phyloP scores from a whole-genome alignment of 2,888 invertebrate genomes.

The Pseudeuparius sepicola region DNA sequence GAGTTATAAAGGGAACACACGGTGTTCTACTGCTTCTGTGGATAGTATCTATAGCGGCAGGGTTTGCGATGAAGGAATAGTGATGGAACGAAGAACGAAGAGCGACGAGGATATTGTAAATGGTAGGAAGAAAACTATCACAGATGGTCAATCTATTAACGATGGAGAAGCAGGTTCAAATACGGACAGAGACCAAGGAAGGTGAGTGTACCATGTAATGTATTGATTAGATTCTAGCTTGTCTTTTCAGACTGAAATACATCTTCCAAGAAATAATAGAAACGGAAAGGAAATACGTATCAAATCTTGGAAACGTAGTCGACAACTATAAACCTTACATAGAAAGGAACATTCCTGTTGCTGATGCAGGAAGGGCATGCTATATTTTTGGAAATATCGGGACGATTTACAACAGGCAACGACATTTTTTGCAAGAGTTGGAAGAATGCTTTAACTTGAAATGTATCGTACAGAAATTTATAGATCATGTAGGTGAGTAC shows the following conservation, averaged over 20 bases:
- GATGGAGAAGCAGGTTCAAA: too few species aligned
- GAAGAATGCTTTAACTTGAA: too few species aligned
- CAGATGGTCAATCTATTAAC: conserved; percentile 24
- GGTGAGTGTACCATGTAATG: too few species aligned
- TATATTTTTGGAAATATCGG: conserved; percentile 33
- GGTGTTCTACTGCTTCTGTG: conserved; percentile 24
- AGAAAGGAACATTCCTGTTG: conserved; percentile 21
- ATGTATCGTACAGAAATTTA: too few species aligned
- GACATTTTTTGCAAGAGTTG: conserved; percentile 28
- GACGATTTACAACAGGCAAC: conserved; percentile 26
- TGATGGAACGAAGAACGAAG: too few species aligned
- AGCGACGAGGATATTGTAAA: too few species aligned
- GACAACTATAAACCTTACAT: conserved; percentile 33
- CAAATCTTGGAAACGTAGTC: too few species aligned
- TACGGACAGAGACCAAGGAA: too few species aligned
- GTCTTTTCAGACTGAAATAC: conserved; percentile 28
- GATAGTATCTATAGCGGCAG: conserved; percentile 15
- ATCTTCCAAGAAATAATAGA: conserved; percentile 33
- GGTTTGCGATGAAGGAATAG: not conserved
- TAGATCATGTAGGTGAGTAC: too few species aligned
- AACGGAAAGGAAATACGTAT: conserved; percentile 35
- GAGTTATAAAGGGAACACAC: conserved; percentile 23
- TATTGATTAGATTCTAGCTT: too few species aligned
- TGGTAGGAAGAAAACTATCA: conserved; percentile 23
- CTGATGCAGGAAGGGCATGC: conserved; percentile 19